Evolutionary conservation across 2,797 vertebrate genomes (phyloP).

Genomic region (Apodemus agrarius): DNA sequence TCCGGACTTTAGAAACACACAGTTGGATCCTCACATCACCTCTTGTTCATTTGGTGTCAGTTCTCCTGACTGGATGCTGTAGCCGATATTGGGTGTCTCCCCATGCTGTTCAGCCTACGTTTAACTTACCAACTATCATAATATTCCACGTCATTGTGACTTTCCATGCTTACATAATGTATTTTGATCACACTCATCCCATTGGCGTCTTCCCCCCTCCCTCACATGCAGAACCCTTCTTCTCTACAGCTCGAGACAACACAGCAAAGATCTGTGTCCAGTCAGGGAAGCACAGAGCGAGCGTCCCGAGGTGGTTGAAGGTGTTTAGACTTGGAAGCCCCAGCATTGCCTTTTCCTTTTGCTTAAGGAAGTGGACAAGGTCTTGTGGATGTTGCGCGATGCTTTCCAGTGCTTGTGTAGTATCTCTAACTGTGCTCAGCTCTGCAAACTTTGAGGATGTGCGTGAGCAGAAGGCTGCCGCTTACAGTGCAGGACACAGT

Average conservation of each 20-base stretch:
- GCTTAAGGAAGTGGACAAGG: background rate
- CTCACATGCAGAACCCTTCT: background rate
- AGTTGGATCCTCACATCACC: background rate
- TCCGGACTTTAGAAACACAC: slow-evolving; percentile 36
- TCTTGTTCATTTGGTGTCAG: background rate
- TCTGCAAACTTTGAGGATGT: background rate
- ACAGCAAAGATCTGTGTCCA: background rate
- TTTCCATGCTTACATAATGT: background rate
- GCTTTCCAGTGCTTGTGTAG: background rate
- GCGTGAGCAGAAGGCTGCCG: background rate
- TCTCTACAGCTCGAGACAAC: background rate
- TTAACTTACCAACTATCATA: background rate
- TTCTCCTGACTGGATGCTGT: background rate
- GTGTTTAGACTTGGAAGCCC: background rate
- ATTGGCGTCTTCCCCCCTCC: background rate
- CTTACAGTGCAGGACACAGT: background rate
- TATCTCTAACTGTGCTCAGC: background rate
- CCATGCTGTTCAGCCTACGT: background rate
- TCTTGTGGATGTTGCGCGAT: background rate
- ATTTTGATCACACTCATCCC: background rate
- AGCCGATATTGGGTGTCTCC: background rate
- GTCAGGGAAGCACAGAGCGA: background rate
- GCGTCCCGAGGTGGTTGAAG: background rate
- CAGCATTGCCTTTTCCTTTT: background rate
- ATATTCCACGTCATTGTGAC: background rate